These are phyloP conservation scores for Scaptomyza hsui DNA, from an alignment of 1,140 invertebrate species.

Conservation along the genomic window DNA sequence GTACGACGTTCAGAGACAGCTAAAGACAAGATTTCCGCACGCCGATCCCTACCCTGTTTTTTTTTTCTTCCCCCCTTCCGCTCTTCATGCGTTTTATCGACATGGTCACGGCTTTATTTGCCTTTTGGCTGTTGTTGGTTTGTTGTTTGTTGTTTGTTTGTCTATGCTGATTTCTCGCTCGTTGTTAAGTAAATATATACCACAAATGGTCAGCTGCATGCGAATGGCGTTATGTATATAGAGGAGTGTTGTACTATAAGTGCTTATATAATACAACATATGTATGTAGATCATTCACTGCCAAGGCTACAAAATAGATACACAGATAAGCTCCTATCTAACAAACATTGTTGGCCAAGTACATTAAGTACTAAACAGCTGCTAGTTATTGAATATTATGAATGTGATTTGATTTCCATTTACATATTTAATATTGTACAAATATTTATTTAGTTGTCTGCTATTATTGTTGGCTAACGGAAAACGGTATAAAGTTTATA, in stretches of 20 bases:
- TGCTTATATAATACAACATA: conserved; percentile 19
- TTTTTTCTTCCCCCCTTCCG: too few relatives aligned
- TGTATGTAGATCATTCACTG: conserved; percentile 14
- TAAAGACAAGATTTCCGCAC: conserved; percentile 6
- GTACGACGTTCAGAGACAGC: conserved; percentile 48
- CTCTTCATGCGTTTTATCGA: too few relatives aligned
- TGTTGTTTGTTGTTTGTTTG: conserved; percentile 47
- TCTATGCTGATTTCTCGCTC: conserved; percentile 64
- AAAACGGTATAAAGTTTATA: background rate
- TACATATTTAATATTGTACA: conserved; percentile 1
- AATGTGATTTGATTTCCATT: background rate
- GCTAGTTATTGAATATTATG: background rate
- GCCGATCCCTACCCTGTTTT: conserved; percentile 5
- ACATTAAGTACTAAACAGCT: background rate
- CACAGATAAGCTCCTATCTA: conserved; percentile 21
- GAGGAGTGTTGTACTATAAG: background rate
- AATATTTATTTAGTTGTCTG: conserved; percentile 4
- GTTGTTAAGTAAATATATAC: conserved; percentile 73
- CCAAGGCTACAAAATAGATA: conserved; percentile 30
- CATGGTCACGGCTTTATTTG: conserved; percentile 74
- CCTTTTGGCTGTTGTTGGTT: conserved; percentile 23
- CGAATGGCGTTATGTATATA: conserved; percentile 11
- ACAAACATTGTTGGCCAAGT: background rate
- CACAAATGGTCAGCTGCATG: conserved; percentile 29
- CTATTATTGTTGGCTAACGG: background rate